Evolutionary conservation across 2,888 invertebrate species (phyloP).

Genomic region (Acleris holmiana): DNA sequence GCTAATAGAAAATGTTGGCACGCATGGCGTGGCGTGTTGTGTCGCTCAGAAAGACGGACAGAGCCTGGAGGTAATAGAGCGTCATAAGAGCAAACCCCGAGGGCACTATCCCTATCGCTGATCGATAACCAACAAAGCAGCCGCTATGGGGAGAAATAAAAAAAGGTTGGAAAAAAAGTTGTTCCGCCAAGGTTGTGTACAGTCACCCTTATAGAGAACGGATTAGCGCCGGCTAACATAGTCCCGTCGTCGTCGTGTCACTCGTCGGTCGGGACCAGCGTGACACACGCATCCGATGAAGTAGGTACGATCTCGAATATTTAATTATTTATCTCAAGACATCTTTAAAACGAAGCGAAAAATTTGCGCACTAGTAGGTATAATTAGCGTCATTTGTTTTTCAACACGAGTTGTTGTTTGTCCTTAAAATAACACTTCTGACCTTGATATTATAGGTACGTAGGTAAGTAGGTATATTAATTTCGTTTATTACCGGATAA

Average conservation of each 20-base stretch:
- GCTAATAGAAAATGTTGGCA: too few relatives aligned
- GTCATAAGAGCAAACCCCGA: too few relatives aligned
- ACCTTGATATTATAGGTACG: conserved; percentile 10
- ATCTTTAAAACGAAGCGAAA: background rate
- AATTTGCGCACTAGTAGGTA: conserved; percentile 19
- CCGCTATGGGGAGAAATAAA: too few relatives aligned
- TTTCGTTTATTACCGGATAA: conserved; percentile 6
- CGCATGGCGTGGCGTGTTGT: too few relatives aligned
- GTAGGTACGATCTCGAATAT: conserved; percentile 10
- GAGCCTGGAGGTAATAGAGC: too few relatives aligned
- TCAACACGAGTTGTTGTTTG: conserved; percentile 17
- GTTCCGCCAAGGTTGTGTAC: too few relatives aligned
- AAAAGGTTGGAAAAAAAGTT: too few relatives aligned
- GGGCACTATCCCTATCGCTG: too few relatives aligned
- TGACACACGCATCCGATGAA: conserved; percentile 39
- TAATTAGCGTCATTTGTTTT: conserved; percentile 36
- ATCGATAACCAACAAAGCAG: too few relatives aligned
- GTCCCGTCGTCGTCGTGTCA: conserved; percentile 16
- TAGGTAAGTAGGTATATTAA: background rate
- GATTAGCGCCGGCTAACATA: background rate
- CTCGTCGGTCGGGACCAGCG: conserved; percentile 27
- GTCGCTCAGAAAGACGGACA: too few relatives aligned
- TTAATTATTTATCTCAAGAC: too few relatives aligned
- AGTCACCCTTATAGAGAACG: background rate
- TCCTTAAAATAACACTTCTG: conserved; percentile 31